Percentiles rank a stretch among this genome's conserved stretches.
These are phyloP conservation scores for Neodiprion virginianus DNA, from an alignment of 1,140 invertebrate species.

Conservation along the genomic window DNA sequence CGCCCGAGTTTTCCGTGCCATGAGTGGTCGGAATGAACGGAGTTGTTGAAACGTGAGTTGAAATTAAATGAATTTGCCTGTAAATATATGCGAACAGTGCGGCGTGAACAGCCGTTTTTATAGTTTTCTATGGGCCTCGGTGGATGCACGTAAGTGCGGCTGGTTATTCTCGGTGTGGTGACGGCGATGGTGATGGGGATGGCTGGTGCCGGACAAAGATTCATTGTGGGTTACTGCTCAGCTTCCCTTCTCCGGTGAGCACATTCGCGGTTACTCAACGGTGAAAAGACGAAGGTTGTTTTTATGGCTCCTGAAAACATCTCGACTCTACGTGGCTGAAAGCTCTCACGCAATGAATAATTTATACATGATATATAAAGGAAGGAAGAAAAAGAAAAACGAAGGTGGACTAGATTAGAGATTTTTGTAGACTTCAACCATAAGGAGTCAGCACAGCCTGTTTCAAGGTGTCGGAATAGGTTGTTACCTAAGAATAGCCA, in stretches of 20 bases:
- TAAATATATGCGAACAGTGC: not conserved
- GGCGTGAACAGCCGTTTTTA: not conserved
- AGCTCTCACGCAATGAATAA: conserved; percentile 32
- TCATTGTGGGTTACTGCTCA: conserved; percentile 20
- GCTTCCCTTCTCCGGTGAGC: conserved; percentile 20
- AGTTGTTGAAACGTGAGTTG: no score
- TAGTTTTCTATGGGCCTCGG: not conserved
- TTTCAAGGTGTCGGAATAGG: no score
- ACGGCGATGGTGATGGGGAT: not conserved
- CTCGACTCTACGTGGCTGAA: not conserved
- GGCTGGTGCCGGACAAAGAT: conserved; percentile 31
- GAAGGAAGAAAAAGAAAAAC: conserved; percentile 16
- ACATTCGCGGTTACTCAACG: conserved; percentile 30
- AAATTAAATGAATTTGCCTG: not conserved
- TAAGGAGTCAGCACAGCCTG: no score
- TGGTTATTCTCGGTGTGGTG: not conserved
- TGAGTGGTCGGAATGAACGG: no score
- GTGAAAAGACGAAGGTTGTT: conserved; percentile 28
- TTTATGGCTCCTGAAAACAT: conserved; percentile 27
- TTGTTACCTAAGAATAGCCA: no score
- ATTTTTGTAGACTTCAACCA: no score
- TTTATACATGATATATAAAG: conserved; percentile 27
- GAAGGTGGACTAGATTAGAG: not conserved
- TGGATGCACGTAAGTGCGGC: not conserved
- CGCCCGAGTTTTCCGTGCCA: no score